Evolutionary conservation across 2,113 vertebrate species (phyloP).

Genomic region (Tonatia bakeri): DNA sequence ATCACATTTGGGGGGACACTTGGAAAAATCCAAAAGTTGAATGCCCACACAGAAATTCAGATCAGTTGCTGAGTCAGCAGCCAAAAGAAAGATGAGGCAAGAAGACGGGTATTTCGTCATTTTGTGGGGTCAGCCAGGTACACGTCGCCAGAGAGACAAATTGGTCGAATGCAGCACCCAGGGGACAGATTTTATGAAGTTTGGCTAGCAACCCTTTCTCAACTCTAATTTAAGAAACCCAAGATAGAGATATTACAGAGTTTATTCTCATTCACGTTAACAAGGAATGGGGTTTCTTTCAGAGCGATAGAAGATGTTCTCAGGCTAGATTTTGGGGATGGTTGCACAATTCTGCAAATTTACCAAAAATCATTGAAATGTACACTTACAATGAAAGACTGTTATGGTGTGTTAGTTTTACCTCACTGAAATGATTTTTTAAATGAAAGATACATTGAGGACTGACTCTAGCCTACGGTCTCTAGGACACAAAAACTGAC

Average conservation of each 20-base stretch:
- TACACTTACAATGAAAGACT: not conserved
- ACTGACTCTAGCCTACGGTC: not conserved
- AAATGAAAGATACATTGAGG: not conserved
- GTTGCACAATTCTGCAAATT: not conserved
- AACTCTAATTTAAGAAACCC: conserved; percentile 17
- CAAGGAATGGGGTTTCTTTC: not conserved
- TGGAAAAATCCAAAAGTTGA: not conserved
- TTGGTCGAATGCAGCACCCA: not conserved
- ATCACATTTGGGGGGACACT: conserved; percentile 1
- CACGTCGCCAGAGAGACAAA: not conserved
- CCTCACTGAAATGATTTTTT: not conserved
- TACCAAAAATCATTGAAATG: not conserved
- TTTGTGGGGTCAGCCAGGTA: not conserved
- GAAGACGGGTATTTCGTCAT: not conserved
- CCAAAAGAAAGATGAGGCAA: not conserved
- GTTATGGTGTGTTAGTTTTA: not conserved
- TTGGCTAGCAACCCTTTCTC: not conserved
- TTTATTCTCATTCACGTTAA: not conserved
- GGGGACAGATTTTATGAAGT: not conserved
- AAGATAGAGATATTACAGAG: not conserved
- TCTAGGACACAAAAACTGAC: not conserved
- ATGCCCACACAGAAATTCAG: conserved; percentile 21
- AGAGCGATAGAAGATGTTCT: not conserved
- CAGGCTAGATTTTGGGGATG: not conserved
- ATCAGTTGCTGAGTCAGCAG: conserved; percentile 1